phyloP scores from a whole-genome alignment of 2,113 vertebrate genomes.

The Dicerorhinus sumatrensis region DNA sequence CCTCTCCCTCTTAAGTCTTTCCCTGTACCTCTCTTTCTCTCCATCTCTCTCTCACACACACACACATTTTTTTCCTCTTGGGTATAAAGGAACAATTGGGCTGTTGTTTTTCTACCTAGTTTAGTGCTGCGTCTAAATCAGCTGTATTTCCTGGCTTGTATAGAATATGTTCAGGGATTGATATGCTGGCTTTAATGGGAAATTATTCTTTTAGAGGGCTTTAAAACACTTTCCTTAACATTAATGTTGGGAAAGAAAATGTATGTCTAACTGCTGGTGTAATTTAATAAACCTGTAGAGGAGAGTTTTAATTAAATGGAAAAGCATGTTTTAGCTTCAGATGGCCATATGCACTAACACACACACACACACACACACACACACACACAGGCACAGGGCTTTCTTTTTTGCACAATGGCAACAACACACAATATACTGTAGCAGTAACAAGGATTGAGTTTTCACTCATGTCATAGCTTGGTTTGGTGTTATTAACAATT shows the following conservation, averaged over 20 bases:
- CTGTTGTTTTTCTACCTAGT: constrained; percentile 49
- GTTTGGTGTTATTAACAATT: constrained; percentile 23
- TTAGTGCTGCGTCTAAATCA: constrained; percentile 51
- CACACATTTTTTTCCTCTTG: not conserved
- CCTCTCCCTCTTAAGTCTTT: not conserved
- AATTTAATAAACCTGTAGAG: constrained; percentile 54
- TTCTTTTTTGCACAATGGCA: not conserved
- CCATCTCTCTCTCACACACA: not conserved
- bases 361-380: not conserved
- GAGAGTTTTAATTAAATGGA: constrained; percentile 46
- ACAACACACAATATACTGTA: not conserved
- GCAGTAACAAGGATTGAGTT: not conserved
- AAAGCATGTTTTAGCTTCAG: not conserved
- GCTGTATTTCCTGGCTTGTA: constrained; percentile 57
- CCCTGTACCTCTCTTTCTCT: not conserved
- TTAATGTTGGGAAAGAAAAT: constrained; percentile 37
- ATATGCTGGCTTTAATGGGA: constrained; percentile 53
- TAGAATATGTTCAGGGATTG: constrained; percentile 17
- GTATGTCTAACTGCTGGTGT: constrained; percentile 61
- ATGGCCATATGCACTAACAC: not conserved
- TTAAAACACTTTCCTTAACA: constrained; percentile 59
- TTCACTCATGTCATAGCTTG: not conserved
- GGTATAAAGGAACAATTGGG: not conserved
- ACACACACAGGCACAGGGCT: accelerated
- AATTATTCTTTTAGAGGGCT: constrained; percentile 67